These are phyloP conservation scores for Pimephales promelas DNA, from an alignment of 2,113 vertebrate genomes.

Conservation along the genomic window DNA sequence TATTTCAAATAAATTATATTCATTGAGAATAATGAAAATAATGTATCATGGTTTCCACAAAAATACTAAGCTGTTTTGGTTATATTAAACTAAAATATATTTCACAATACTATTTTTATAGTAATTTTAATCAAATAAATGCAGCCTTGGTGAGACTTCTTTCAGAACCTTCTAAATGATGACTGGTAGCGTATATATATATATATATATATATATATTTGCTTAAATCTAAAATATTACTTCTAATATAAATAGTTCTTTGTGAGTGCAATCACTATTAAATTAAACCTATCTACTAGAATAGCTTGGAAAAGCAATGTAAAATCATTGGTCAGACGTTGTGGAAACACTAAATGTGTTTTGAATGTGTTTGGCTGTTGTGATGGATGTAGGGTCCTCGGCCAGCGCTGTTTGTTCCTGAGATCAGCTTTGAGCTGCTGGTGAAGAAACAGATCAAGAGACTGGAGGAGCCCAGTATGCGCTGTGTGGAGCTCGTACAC, in stretches of 20 bases:
- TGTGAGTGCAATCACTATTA: not conserved
- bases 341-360: not conserved
- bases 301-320: not conserved
- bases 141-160: too few relatives aligned
- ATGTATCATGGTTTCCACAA: not conserved
- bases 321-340: not conserved
- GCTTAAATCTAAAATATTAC: not conserved
- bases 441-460: conserved; percentile 84
- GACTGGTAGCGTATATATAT: not conserved
- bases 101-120: too few relatives aligned
- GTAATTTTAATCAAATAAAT: not conserved
- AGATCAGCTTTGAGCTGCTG: conserved; percentile 81
- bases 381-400: conserved; percentile 73
- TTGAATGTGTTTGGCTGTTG: not conserved
- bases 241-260: not conserved
- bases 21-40: not conserved
- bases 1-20: too few relatives aligned
- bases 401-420: conserved; percentile 81
- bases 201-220: too few relatives aligned
- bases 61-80: too few relatives aligned
- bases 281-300: not conserved
- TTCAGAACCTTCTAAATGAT: not conserved
- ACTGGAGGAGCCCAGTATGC: conserved; percentile 80
- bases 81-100: too few relatives aligned
- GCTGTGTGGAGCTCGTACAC: conserved; percentile 82